phyloP scores from a whole-genome alignment of 2,113 vertebrate genomes.

The Lagopus leucura region DNA sequence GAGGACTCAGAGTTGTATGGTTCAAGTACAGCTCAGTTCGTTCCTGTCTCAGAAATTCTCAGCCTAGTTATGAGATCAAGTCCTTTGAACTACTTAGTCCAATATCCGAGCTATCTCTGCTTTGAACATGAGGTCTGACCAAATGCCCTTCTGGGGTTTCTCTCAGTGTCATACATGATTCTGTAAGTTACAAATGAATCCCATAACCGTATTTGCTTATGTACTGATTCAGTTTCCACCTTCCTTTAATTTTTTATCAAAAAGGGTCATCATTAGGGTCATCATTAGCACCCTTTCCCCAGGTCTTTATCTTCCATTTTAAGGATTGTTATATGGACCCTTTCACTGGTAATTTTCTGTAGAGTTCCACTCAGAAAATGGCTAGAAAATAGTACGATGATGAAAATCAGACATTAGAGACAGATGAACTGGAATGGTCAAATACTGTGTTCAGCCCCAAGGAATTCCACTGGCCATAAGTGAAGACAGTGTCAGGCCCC shows the following conservation, averaged over 20 bases:
- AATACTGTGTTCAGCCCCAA: background rate
- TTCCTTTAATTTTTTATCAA: background rate
- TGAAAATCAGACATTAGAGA: background rate
- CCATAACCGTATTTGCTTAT: background rate
- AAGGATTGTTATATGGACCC: background rate
- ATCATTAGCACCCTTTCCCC: background rate
- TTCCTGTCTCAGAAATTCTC: background rate
- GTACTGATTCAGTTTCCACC: fast-evolving
- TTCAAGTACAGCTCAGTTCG: fast-evolving
- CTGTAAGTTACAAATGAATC: background rate
- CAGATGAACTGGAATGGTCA: background rate
- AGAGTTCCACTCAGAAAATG: background rate
- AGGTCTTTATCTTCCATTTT: background rate
- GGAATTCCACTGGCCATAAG: background rate
- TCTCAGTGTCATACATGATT: fast-evolving
- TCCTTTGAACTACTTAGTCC: background rate
- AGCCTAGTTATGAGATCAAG: background rate
- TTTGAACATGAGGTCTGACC: background rate
- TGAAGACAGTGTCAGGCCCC: fast-evolving
- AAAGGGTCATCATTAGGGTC: background rate
- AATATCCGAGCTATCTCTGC: background rate
- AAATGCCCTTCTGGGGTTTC: background rate
- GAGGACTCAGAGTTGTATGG: fast-evolving
- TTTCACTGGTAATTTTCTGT: background rate
- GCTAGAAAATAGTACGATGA: background rate